Base-by-base conservation (phyloP, 2,113 vertebrate genomes). In the Microcebus lehilahytsara region DNA sequence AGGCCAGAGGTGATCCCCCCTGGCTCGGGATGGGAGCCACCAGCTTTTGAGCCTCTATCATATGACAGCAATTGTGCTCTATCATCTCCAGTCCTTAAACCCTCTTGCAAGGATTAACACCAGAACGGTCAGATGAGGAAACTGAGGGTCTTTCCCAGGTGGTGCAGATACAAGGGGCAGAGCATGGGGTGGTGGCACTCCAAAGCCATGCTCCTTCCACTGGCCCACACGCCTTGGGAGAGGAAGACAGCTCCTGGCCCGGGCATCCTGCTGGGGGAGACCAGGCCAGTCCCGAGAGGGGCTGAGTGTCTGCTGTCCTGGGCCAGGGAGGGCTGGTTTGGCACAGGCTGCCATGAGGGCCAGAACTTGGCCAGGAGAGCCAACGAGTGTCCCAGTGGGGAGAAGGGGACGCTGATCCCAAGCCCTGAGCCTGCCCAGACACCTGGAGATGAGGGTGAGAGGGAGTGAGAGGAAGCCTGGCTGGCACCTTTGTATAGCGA, bases 251-350 rank as follows among this genome's bases (percentile, higher is more conserved):
- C 34, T 79, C 77, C 23, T 12, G 58, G 37, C 19, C 53, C 22
- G 5, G 34, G 46, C 25, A 0, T 4, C 49, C 58, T 16, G 0
- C 8, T 12, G 9, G 2, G 27, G n/a, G 9, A 9, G 51, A 25
- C 32, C 58, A 37, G 32, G 3, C 25, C 12, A 14, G 51, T 62
- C 58, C 34, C 0, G 1, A 13, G 3, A 51, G 5, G 2, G n/a
- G 42, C 58, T 75, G 25, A 79, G 19, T 0, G 1, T 23, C 13
- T 62, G 40, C 46, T 11, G 25, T 20, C 74, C 85, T 17, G 32
- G 60, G 49, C 5, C 42, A 53, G 56, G n/a, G 13, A 49, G 32
- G 62, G 30, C n/a, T 37, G n/a, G 30, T 2, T 34, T 4, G 0
- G 32, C 6, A 6, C 23, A 3, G 3, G n/a, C 77, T 10, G 23